A percentile compares a stretch with the other conserved stretches of the same genome.
Evolutionary conservation across 2,113 vertebrate genomes (phyloP).

Genomic region (Dolichotis patagonum): DNA sequence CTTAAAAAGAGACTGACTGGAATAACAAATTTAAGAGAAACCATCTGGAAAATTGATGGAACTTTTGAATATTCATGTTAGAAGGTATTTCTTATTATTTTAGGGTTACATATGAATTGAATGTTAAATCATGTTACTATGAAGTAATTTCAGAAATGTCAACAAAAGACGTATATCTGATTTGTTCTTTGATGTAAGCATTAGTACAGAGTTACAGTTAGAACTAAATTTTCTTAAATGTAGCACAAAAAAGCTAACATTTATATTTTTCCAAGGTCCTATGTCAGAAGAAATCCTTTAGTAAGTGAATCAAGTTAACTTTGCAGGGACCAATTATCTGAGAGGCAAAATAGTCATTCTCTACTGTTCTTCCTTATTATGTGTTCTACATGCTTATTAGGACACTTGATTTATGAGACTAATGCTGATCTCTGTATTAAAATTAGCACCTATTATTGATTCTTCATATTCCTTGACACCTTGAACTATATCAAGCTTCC

Average conservation of each 20-base stretch:
- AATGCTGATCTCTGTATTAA: background rate
- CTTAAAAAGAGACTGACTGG: background rate
- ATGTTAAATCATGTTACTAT: background rate
- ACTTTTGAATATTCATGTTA: background rate
- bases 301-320: slow-evolving; percentile 21
- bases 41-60: background rate
- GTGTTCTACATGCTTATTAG: background rate
- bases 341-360: background rate
- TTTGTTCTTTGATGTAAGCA: slow-evolving; percentile 40
- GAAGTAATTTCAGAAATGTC: slow-evolving; percentile 47
- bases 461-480: background rate
- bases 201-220: slow-evolving; percentile 22
- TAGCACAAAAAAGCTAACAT: background rate
- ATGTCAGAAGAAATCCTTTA: slow-evolving; percentile 26
- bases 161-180: background rate
- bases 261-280: background rate
- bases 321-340: background rate
- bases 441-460: background rate
- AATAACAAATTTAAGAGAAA: background rate
- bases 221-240: slow-evolving; percentile 30
- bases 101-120: slow-evolving; percentile 21
- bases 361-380: background rate
- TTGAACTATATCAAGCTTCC: background rate
- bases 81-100: background rate
- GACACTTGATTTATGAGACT: background rate